phyloP scores from a whole-genome alignment of 1,140 invertebrate species.

The Drosophila littoralis region DNA sequence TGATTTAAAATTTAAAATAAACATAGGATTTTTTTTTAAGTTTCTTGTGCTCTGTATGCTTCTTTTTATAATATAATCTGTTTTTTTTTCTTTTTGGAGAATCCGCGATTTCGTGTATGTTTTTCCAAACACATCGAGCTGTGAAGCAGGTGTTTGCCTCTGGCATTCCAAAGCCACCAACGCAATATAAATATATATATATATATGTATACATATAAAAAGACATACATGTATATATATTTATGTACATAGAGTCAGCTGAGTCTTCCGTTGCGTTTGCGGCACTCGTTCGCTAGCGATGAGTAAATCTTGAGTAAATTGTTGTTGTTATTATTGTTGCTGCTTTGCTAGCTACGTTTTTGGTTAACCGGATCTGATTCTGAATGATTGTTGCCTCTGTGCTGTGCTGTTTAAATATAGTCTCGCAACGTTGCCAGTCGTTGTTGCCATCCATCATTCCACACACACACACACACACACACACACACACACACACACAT shows the following conservation, averaged over 20 bases:
- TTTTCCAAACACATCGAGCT: slow-evolving; percentile 27
- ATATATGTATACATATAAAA: slow-evolving; percentile 1
- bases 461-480: slow-evolving; percentile 31
- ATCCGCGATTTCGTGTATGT: slow-evolving; percentile 65
- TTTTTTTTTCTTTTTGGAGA: slow-evolving; percentile 34
- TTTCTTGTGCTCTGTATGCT: too few species aligned
- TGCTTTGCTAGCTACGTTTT: slow-evolving; percentile 47
- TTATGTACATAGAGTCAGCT: slow-evolving; percentile 53
- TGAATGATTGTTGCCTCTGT: slow-evolving; percentile 55
- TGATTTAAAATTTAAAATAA: too few species aligned
- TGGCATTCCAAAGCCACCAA: slow-evolving; percentile 63
- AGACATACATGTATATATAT: slow-evolving; percentile 18
- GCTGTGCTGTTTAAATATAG: slow-evolving; percentile 51
- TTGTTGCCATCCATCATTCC: slow-evolving; percentile 66
- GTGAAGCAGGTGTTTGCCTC: slow-evolving; percentile 34
- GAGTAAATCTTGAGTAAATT: slow-evolving; percentile 8
- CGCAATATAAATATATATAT: slow-evolving; percentile 37
- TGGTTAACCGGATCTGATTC: slow-evolving; percentile 78
- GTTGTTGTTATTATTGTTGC: slow-evolving; percentile 19
- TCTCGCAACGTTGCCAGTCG: slow-evolving; percentile 31
- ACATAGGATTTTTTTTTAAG: too few species aligned
- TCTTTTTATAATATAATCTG: slow-evolving; percentile 17
- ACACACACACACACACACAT: slow-evolving; percentile 7
- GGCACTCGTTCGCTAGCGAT: slow-evolving; percentile 12
- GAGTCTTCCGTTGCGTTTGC: slow-evolving; percentile 49